Evolutionary conservation across 2,113 vertebrate species (phyloP).

Genomic region (Garra rufa): DNA sequence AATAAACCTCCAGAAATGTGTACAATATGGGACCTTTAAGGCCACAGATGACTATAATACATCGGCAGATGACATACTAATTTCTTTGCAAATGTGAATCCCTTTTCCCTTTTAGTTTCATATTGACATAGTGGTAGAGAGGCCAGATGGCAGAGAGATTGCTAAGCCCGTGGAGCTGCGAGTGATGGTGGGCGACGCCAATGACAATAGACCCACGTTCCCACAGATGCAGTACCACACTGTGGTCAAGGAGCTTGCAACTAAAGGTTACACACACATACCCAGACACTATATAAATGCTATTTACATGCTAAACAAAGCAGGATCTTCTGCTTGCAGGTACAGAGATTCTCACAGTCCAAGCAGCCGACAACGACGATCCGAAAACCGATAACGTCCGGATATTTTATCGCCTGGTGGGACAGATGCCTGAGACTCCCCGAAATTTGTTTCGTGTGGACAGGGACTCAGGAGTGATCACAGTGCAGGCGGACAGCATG

Average conservation of each 20-base stretch:
- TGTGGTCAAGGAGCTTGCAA: conserved; percentile 69
- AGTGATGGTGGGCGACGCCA: conserved; percentile 76
- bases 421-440: conserved; percentile 78
- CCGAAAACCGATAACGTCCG: conserved; percentile 76
- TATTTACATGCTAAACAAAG: background rate
- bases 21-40: too few relatives aligned
- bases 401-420: conserved; percentile 72
- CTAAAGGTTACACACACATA: conserved; percentile 51
- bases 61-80: conserved; percentile 1
- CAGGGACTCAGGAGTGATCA: conserved; percentile 72
- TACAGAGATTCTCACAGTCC: conserved; percentile 76
- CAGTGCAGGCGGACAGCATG: conserved; percentile 71
- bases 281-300: background rate
- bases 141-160: conserved; percentile 72
- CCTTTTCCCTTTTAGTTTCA: conserved; percentile 67
- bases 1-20: too few relatives aligned
- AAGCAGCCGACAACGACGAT: conserved; percentile 79
- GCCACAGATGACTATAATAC: background rate
- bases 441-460: conserved; percentile 76
- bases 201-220: conserved; percentile 76
- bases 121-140: conserved; percentile 74
- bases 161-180: conserved; percentile 73
- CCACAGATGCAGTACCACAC: conserved; percentile 77
- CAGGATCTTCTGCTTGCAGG: conserved; percentile 63
- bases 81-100: background rate